Evolutionary conservation across 1,140 invertebrate genomes (phyloP), one percentile per base, ranked within the genome.

Genomic region (Formica selysi): DNA sequence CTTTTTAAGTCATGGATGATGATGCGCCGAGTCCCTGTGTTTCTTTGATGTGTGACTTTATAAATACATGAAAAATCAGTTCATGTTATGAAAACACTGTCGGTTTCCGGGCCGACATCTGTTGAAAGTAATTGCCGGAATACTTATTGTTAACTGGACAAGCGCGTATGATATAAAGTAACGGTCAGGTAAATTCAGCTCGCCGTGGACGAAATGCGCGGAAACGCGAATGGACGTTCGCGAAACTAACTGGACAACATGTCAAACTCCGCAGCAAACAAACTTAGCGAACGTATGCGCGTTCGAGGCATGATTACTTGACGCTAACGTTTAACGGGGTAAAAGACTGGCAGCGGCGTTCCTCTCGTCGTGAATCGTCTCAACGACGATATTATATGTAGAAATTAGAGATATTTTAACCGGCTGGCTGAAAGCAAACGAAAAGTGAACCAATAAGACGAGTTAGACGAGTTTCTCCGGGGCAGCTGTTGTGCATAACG

Each of bases 401-500:
- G 32, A 51, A 41, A 10, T 36, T 16, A 13, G 41, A 68, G 51
- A 81, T 51, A 54, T 81, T 71, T 81, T 81, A 71, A 71, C 26
- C 64, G 57, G 41, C 29, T 22, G 51, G 78, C 26, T 61, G 68
- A 74, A 83, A 57, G 79, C 79, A 2, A 48, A 29, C n/a, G 26
- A 62, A 83, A 73, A 73, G 67, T 16, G 67, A 73, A 83, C 19
- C 54, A 81, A 80, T 70, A 70, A 80, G 68, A 29, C 26, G 7
- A 29, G 59, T 57, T 68, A 26, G 32, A 54, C 51, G 54, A 73
- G 68, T 83, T 83, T 83, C 54, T 48, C 13, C 38, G 79, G 61
- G 19, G 38, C 79, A 81, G 79, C 79, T 81, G 79, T 61, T 68
- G 79, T 68, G 38, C 38, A 48, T 74, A 80, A 80, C 51, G 76